Base-by-base conservation (phyloP, 2,888 invertebrate genomes). In the Perizoma flavofasciatum region DNA sequence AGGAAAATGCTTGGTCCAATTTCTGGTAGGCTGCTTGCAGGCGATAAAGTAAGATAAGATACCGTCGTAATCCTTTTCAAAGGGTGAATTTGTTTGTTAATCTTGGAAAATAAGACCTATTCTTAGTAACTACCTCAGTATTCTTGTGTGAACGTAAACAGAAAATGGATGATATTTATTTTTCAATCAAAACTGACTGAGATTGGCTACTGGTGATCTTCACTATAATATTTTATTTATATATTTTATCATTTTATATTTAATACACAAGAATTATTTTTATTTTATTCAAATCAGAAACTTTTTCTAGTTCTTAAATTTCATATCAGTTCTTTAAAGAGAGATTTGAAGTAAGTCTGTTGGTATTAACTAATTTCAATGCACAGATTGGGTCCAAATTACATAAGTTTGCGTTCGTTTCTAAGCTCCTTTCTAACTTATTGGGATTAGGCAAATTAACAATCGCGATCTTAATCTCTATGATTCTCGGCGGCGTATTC, bases 381-480 rank as follows among this genome's bases (percentile, higher is more conserved):
- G 55, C 49, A 69, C 58, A 68, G 70, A 75, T 75, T 75, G 66
- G 65, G 70, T 61, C 63, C 55, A 63, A 63, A 68, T 74, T 68
- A 74, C 68, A 75, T 72, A 71, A 71, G 67, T 73, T 71, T 71
- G 61, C 65, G 62, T 70, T 68, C 71, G 67, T 45, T 62, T 64
- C 64, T 63, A 65, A 65, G 66, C 65, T 70, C 57, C 66, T 71
- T 72, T 69, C 71, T 70, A 73, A 76, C 74, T 82, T 83, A 83
- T 84, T 81, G 82, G 81, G 77, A 82, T 81, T 79, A 78, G 70
- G 75, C 71, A 74, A 79, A 69, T 74, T 76, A 82, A 83, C 83
- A 82, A 81, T 79, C 68, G 71, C 73, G 81, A 82, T 84, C 69
- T 55, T 78, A 78, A 83, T 85, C 83, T 81, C 59, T 63, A 64